Percentiles rank a stretch among this genome's conserved stretches.
Conservation (phyloP, 1,140 invertebrate genomes). For the Arion vulgaris region DNA sequence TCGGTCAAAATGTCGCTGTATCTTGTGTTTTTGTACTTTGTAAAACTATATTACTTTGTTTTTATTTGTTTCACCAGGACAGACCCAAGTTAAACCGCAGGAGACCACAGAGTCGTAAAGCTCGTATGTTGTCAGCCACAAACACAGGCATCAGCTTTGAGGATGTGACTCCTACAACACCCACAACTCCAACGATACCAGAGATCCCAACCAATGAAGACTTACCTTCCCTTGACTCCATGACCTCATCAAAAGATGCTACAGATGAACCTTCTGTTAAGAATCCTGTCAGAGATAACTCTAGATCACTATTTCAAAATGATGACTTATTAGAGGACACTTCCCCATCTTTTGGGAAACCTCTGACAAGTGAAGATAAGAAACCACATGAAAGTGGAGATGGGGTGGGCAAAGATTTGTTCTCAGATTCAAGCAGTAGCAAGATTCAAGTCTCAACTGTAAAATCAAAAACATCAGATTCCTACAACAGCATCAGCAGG, state of each 20-base stretch:
- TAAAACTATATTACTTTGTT: too few relatives aligned
- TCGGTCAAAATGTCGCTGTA: too few relatives aligned
- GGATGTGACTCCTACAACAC: slow-evolving; percentile 20
- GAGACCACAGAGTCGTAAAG: slow-evolving; percentile 34
- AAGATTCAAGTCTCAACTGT: neutral
- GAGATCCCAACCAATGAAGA: slow-evolving; percentile 22
- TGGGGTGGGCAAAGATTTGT: neutral
- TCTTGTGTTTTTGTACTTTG: too few relatives aligned
- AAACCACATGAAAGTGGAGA: neutral
- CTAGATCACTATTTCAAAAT: slow-evolving; percentile 21
- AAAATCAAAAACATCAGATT: too few relatives aligned
- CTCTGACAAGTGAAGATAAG: neutral
- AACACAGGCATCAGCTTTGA: slow-evolving; percentile 35
- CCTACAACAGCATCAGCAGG: too few relatives aligned
- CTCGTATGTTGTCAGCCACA: slow-evolving; percentile 21
- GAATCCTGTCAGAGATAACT: neutral
- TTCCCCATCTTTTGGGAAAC: neutral
- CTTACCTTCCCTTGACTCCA: neutral
- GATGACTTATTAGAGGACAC: slow-evolving; percentile 33
- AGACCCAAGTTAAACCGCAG: slow-evolving; percentile 19
- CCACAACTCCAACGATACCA: slow-evolving; percentile 28
- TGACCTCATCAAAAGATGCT: neutral
- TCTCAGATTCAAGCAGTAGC: neutral
- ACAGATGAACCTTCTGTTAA: slow-evolving; percentile 1
- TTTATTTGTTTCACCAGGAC: slow-evolving; percentile 34